A percentile compares a stretch with the other conserved stretches of the same genome.
Conservation (phyloP, 2,113 vertebrate species). For the Andinoacara biseriatus region DNA sequence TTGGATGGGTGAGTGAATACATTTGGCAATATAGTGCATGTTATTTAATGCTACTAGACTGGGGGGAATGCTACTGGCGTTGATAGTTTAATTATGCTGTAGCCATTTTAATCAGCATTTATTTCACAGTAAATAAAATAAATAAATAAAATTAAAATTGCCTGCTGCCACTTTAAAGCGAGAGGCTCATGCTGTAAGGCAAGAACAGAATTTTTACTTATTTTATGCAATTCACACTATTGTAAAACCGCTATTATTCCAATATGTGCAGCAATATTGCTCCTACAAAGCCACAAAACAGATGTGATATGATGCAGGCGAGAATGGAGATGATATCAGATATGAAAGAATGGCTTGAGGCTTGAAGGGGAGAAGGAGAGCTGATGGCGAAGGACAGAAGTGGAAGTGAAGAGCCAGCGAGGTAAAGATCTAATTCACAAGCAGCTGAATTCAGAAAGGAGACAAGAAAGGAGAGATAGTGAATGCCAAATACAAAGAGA, state of each 20-base stretch:
- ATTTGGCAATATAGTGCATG: too few relatives aligned
- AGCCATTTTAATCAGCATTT: too few relatives aligned
- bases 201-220: too few relatives aligned
- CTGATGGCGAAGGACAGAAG: conserved; percentile 11
- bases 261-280: not conserved
- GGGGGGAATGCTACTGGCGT: not conserved
- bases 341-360: not conserved
- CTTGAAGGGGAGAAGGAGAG: not conserved
- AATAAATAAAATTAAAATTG: not conserved
- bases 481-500: not conserved
- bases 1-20: too few relatives aligned
- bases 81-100: too few relatives aligned
- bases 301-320: conserved; percentile 10
- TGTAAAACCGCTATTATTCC: not conserved
- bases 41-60: not conserved
- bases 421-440: conserved; percentile 34
- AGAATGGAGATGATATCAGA: conserved; percentile 17
- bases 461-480: not conserved
- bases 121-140: not conserved
- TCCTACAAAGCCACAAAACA: not conserved
- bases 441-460: conserved; percentile 21
- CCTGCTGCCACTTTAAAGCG: not conserved
- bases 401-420: conserved; percentile 22
- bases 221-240: not conserved
- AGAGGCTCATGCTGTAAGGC: too few relatives aligned